A percentile compares a stretch with the other conserved stretches of the same genome.
phyloP scores from a whole-genome alignment of 2,113 vertebrate species.

The Thamnaconus septentrionalis region DNA sequence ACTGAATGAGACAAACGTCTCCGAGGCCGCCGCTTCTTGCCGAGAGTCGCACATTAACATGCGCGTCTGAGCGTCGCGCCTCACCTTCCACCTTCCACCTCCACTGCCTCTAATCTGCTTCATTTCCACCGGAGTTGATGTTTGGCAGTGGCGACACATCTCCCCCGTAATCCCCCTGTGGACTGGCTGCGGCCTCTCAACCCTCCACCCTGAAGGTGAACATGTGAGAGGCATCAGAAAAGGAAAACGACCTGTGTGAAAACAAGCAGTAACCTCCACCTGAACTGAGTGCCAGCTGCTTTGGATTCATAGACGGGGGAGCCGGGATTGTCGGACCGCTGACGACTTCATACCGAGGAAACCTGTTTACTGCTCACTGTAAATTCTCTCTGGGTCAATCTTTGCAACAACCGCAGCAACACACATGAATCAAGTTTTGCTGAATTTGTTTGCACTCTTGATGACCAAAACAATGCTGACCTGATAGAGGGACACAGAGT shows the following conservation, averaged over 20 bases:
- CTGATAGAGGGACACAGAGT: constrained; percentile 28
- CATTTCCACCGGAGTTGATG: constrained; percentile 43
- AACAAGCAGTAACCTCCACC: constrained; percentile 26
- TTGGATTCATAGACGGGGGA: too few relatives aligned
- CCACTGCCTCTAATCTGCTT: constrained; percentile 11
- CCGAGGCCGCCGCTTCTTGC: too few relatives aligned
- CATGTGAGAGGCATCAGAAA: constrained; percentile 57
- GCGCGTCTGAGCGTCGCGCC: neutral
- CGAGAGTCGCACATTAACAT: too few relatives aligned
- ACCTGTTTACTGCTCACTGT: too few relatives aligned
- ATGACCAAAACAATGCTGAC: constrained; percentile 32
- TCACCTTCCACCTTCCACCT: constrained; percentile 6
- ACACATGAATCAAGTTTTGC: too few relatives aligned
- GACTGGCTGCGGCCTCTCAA: constrained; percentile 56
- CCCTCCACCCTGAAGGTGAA: constrained; percentile 56
- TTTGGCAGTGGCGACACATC: constrained; percentile 56
- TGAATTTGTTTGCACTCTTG: neutral
- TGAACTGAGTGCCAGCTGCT: neutral
- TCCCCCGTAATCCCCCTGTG: constrained; percentile 54
- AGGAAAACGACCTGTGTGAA: constrained; percentile 39
- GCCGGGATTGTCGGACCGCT: too few relatives aligned
- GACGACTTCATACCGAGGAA: too few relatives aligned
- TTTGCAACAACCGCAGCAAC: too few relatives aligned
- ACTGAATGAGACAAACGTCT: too few relatives aligned
- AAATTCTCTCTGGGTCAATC: too few relatives aligned